phyloP scores from a whole-genome alignment of 1,140 invertebrate genomes.

The Pygmarrhopalites habei region DNA sequence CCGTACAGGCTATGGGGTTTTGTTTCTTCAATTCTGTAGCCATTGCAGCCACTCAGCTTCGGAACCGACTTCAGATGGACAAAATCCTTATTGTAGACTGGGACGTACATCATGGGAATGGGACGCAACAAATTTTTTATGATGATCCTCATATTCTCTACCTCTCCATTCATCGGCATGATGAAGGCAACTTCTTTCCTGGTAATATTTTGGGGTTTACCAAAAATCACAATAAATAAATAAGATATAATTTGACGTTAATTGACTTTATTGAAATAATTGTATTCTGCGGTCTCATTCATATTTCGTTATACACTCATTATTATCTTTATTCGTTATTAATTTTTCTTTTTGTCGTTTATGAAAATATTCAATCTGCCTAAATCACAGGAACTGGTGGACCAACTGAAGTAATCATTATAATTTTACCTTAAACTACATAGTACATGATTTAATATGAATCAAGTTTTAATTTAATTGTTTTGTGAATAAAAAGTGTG shows the following conservation, averaged over 20 bases:
- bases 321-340: too few species aligned
- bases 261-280: too few species aligned
- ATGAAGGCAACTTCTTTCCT: constrained; percentile 99
- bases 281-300: too few species aligned
- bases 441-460: too few species aligned
- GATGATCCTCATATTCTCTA: constrained; percentile 90
- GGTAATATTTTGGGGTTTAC: too few species aligned
- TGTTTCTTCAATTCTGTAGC: constrained; percentile 99
- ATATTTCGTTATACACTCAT: too few species aligned
- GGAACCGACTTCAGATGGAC: constrained; percentile 73
- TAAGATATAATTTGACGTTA: too few species aligned
- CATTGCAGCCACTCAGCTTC: constrained; percentile 83
- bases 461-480: too few species aligned
- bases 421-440: neutral
- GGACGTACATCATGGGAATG: constrained; percentile 99
- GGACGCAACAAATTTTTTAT: constrained; percentile 94
- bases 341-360: constrained; percentile 9
- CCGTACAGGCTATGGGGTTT: constrained; percentile 96
- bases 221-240: too few species aligned
- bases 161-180: constrained; percentile 96
- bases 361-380: too few species aligned
- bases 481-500: too few species aligned
- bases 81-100: constrained; percentile 95
- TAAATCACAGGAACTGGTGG: constrained; percentile 11
- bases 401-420: constrained; percentile 5